Base-by-base conservation (phyloP, 2,797 vertebrate species). In the Chiroxiphia lanceolata region DNA sequence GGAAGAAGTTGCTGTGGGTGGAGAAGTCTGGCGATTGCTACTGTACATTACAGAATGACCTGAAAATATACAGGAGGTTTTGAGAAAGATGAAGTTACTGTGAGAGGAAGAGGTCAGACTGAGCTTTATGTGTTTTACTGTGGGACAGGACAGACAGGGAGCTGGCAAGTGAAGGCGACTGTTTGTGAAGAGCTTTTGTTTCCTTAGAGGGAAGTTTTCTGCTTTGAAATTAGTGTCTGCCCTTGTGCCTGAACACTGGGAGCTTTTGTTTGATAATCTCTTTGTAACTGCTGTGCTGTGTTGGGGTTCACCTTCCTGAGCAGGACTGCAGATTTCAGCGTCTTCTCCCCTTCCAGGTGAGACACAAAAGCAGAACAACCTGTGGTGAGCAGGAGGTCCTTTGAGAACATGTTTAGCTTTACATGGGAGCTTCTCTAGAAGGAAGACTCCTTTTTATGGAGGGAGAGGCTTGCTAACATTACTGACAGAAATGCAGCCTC, bases 101-200 rank as follows among this genome's bases (percentile, higher is more conserved):
- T 76, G 61, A 38, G 70, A 63, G 70, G 40, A 67, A 48, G 44
- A 78, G 25, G 8, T 69, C 47, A 72, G 56, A 15, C 31, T 60
- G 68, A 75, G 69, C 44, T 80, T 67, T 38, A 5, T 23, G 34
- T 48, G 7, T 38, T 88, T 70, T 68, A 14, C 70, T 44, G 33
- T 54, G 48, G n/a, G 42, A 47, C 21, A 20, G 57, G 77, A 9
- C 63, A 64, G 64, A 44, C 14, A 33, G 63, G 25, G 80, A 71
- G 69, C 60, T 93, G 75, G 68, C 67, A 77, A 78, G 71, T 22
- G 61, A 86, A 85, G 89, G 48, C 0, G 0, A 10, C 77, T 81
- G 36, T 77, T 94, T 92, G 59, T 86, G 54, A 87, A 81, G 54
- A 68, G 63, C 80, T 94, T 96, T 95, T 95, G 36, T 94, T 75